Conservation (phyloP, 2,797 vertebrate genomes). For the Acrossocheilus fasciatus region DNA sequence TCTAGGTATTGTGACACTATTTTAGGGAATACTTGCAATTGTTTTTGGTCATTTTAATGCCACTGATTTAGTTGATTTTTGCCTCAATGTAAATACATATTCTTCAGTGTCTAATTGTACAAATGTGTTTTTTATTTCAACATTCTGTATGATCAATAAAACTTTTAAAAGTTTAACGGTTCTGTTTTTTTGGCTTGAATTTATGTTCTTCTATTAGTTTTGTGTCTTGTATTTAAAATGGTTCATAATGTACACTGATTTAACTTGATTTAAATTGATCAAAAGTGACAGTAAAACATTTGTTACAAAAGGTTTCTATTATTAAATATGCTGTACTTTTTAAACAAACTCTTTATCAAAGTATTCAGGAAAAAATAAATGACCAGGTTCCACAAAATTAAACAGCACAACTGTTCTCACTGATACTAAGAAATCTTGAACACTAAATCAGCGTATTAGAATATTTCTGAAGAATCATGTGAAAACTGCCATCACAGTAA, state of each 20-base stretch:
- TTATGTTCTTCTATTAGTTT: background rate
- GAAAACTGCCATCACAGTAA: background rate
- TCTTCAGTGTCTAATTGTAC: constrained; percentile 66
- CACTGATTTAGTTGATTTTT: constrained; percentile 59
- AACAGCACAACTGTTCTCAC: background rate
- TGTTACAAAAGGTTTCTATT: background rate
- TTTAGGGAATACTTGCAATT: constrained; percentile 68
- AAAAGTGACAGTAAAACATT: background rate
- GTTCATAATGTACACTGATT: background rate
- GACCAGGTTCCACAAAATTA: background rate
- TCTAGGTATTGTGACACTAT: constrained; percentile 62
- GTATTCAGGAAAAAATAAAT: background rate
- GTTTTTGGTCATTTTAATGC: constrained; percentile 51
- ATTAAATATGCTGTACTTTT: background rate
- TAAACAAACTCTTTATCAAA: background rate
- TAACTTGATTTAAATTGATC: background rate
- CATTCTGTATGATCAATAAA: constrained; percentile 74
- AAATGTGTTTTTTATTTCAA: constrained; percentile 59
- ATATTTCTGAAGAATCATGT: background rate
- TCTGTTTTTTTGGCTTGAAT: background rate
- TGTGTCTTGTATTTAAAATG: background rate
- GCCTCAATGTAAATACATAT: constrained; percentile 76
- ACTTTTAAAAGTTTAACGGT: constrained; percentile 41
- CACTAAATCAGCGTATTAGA: too few species aligned
- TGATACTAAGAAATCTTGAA: background rate